Percentiles rank a stretch among this genome's conserved stretches.
Conservation (phyloP, 2,888 invertebrate species). For the Thysanoteuthis rhombus region DNA sequence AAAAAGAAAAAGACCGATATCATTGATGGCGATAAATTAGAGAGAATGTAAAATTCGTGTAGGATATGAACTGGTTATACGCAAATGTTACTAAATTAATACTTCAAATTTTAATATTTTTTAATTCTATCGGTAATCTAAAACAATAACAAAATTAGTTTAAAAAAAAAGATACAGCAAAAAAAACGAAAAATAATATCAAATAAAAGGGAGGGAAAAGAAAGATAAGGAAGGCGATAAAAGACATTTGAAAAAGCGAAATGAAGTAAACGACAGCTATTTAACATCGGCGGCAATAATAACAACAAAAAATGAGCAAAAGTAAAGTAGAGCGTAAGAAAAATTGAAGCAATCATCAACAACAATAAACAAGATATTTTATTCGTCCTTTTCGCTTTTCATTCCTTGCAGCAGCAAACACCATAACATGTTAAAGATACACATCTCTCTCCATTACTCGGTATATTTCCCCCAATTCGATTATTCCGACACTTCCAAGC, state of each 20-base stretch:
- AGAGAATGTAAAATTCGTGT: too few relatives aligned
- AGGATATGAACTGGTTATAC: too few relatives aligned
- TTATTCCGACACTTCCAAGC: background rate
- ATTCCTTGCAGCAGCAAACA: background rate
- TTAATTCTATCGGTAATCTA: too few relatives aligned
- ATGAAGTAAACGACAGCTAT: background rate
- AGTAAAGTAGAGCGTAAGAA: background rate
- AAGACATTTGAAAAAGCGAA: background rate
- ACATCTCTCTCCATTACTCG: background rate
- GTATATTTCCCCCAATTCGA: background rate
- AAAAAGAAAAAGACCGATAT: too few relatives aligned
- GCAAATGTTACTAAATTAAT: too few relatives aligned
- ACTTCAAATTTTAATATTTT: too few relatives aligned
- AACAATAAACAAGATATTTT: background rate
- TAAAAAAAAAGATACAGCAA: too few relatives aligned
- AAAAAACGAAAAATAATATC: background rate
- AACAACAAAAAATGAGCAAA: background rate
- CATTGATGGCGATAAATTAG: too few relatives aligned
- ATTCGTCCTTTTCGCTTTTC: background rate
- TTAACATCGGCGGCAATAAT: background rate
- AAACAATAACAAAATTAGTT: too few relatives aligned
- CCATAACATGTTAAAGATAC: background rate
- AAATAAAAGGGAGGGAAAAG: background rate
- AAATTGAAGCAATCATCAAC: background rate
- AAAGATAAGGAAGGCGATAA: background rate